Conservation (phyloP, 2,888 invertebrate species). For the Lithodes maja region DNA sequence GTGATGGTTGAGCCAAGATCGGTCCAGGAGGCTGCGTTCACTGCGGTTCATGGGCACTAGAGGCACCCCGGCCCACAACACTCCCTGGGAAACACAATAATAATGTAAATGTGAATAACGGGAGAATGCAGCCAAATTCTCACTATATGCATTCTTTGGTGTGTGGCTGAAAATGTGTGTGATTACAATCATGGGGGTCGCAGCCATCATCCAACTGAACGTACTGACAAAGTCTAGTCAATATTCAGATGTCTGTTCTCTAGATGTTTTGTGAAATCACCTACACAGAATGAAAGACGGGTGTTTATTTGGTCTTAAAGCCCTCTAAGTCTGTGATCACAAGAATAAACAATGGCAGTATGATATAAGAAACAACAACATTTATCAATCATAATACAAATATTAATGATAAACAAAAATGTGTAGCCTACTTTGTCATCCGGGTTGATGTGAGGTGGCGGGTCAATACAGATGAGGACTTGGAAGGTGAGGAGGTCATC, state of each 20-base stretch:
- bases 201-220: too few species aligned
- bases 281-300: too few species aligned
- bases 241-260: too few species aligned
- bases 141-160: background rate
- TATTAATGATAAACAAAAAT: constrained; percentile 19
- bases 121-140: background rate
- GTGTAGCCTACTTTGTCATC: constrained; percentile 26
- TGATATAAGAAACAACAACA: background rate
- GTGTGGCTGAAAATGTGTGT: too few species aligned
- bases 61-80: constrained; percentile 58
- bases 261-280: too few species aligned
- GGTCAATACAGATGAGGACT: constrained; percentile 53
- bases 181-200: too few species aligned
- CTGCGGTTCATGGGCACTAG: constrained; percentile 42
- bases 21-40: constrained; percentile 55
- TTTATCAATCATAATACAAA: constrained; percentile 1
- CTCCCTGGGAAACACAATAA: constrained; percentile 35
- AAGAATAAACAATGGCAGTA: background rate
- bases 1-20: constrained; percentile 58
- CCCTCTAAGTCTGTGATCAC: too few species aligned
- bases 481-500: constrained; percentile 70
- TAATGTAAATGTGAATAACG: background rate
- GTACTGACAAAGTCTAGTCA: too few species aligned
- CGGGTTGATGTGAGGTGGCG: constrained; percentile 8
- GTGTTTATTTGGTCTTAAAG: too few species aligned